Conservation (phyloP, 2,888 invertebrate species). For the Laspeyria flexula region DNA sequence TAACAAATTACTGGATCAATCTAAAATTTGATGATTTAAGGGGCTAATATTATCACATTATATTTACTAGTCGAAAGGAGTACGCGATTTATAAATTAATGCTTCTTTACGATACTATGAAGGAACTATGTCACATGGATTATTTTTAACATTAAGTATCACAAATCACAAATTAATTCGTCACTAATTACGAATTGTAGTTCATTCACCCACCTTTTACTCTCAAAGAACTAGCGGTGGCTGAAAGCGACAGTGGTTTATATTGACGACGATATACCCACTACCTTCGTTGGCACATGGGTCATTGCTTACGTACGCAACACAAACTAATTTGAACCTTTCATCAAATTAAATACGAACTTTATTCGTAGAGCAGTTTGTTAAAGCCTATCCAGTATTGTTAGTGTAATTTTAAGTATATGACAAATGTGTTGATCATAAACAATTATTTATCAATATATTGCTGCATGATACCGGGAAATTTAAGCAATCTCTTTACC, state of each 20-base stretch:
- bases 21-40: slow-evolving; percentile 8
- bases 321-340: slow-evolving; percentile 64
- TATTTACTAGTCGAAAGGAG: background rate
- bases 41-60: slow-evolving; percentile 8
- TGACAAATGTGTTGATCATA: slow-evolving; percentile 42
- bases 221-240: slow-evolving; percentile 78
- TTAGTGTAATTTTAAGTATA: slow-evolving; percentile 52
- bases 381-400: slow-evolving; percentile 45
- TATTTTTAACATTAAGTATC: slow-evolving; percentile 36
- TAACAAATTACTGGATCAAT: slow-evolving; percentile 22
- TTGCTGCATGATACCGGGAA: slow-evolving; percentile 68
- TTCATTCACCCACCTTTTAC: slow-evolving; percentile 82
- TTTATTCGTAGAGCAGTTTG: slow-evolving; percentile 24
- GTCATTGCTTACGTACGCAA: slow-evolving; percentile 47
- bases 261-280: slow-evolving; percentile 78
- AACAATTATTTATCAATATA: slow-evolving; percentile 50
- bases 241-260: slow-evolving; percentile 82
- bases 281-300: slow-evolving; percentile 70
- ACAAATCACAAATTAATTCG: slow-evolving; percentile 57
- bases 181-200: slow-evolving; percentile 53
- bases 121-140: slow-evolving; percentile 38
- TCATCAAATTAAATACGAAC: slow-evolving; percentile 40
- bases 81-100: too few relatives aligned
- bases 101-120: slow-evolving; percentile 2
- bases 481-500: slow-evolving; percentile 61